Evolutionary conservation across 1,140 invertebrate species (phyloP), one percentile per base, ranked within the genome.

Genomic region (Dermatophagoides farinae): DNA sequence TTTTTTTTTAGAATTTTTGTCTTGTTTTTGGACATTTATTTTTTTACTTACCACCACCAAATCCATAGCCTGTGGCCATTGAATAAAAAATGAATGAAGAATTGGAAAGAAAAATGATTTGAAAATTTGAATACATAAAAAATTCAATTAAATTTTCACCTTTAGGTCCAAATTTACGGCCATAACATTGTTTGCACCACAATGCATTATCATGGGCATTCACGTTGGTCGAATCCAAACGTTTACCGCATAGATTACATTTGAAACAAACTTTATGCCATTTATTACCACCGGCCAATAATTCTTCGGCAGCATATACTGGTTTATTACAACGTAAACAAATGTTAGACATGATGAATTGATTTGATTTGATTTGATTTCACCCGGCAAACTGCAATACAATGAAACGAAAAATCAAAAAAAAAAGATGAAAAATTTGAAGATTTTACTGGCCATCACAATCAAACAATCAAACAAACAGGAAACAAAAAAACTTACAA

Each of bases 231-330:
- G 89, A 95, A 76, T 97, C 93, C 72, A 97, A 79, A 74, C 89
- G 79, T 77, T 97, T 98, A 74, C 85, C 82, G 81, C 93, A 98
- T 72, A 93, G 77, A 73, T 85, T 88, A 77, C 93, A 97, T 77
- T 96, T 97, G 80, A 97, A 97, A 80, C 93, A 98, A 75, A 83
- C 84, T 77, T 97, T 97, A 82, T 98, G 92, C 84, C 83, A 97
- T 80, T 96, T 96, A 71, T 88, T 83, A 69, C 92, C 92, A 69
- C 88, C 93, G 66, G 92, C 93, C 66, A 95, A 82, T 69, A 88
- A 83, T 75, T 97, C 92, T 76, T 98, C 95, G 57, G 95, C 95
- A 65, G 92, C 91, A 74, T 98, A 98, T 49, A 98, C 95, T 61
- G 90, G 88, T 78, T 97, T 97, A 71, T 83, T 82, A 80, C 95